Percentiles rank a stretch among this genome's conserved stretches.
Evolutionary conservation across 2,797 vertebrate genomes (phyloP).

Genomic region (Sebastiscus albofasciatus): DNA sequence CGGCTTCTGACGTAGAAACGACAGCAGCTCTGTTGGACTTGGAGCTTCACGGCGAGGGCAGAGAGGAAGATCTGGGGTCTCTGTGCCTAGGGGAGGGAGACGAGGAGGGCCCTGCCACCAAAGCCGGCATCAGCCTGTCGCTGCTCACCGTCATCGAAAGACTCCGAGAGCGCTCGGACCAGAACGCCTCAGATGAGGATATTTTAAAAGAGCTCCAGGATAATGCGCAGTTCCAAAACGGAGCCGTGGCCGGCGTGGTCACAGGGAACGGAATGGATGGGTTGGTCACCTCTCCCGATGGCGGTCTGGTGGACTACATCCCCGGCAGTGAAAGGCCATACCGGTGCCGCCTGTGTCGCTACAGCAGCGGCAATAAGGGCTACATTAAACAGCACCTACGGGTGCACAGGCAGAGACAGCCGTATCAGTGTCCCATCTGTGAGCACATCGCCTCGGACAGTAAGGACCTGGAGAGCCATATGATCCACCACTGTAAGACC

Average conservation of each 20-base stretch:
- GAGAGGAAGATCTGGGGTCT: constrained; percentile 72
- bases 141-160: constrained; percentile 96
- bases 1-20: constrained; percentile 67
- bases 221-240: constrained; percentile 89
- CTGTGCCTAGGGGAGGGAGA: constrained; percentile 54
- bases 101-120: constrained; percentile 81
- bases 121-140: constrained; percentile 96
- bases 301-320: constrained; percentile 89
- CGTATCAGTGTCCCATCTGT: constrained; percentile 98
- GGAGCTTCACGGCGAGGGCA: constrained; percentile 78
- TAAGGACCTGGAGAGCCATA: constrained; percentile 93
- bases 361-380: constrained; percentile 94
- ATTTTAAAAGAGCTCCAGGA: constrained; percentile 95
- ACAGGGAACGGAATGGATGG: constrained; percentile 40
- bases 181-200: constrained; percentile 95
- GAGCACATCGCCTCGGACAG: constrained; percentile 93
- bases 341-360: constrained; percentile 93
- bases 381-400: constrained; percentile 97
- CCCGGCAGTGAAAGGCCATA: constrained; percentile 89
- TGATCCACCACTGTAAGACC: constrained; percentile 96
- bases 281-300: constrained; percentile 61
- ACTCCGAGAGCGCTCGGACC: constrained; percentile 93
- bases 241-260: constrained; percentile 16
- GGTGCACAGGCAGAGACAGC: constrained; percentile 93
- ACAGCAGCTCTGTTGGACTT: constrained; percentile 77